These are phyloP conservation scores for Diaprepes abbreviatus DNA, from an alignment of 2,888 invertebrate genomes.

Conservation along the genomic window DNA sequence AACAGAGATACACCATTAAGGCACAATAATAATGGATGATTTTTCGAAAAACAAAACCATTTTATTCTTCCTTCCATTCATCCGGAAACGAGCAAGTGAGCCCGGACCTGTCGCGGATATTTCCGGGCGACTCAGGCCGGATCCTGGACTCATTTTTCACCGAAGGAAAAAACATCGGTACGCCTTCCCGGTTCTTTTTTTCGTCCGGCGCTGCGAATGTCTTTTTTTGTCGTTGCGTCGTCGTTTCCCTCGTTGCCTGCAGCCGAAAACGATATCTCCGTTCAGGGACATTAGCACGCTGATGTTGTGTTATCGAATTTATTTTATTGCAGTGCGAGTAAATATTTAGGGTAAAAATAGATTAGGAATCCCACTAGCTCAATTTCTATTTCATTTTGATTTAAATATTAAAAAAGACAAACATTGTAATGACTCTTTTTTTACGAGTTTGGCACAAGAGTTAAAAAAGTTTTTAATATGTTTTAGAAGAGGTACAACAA, in stretches of 20 bases:
- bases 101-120: slow-evolving; percentile 45
- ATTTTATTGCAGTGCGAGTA: slow-evolving; percentile 34
- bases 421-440: too few species aligned
- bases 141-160: slow-evolving; percentile 64
- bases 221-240: slow-evolving; percentile 56
- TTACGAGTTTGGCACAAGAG: too few species aligned
- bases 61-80: not conserved
- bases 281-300: slow-evolving; percentile 59
- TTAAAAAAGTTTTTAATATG: too few species aligned
- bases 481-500: too few species aligned
- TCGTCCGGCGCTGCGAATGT: slow-evolving; percentile 56
- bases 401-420: too few species aligned
- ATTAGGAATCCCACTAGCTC: not conserved
- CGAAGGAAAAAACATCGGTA: slow-evolving; percentile 62
- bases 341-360: slow-evolving; percentile 21
- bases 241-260: slow-evolving; percentile 46
- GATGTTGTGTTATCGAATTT: slow-evolving; percentile 48
- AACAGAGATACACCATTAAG: not conserved
- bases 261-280: slow-evolving; percentile 51
- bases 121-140: slow-evolving; percentile 59
- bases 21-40: not conserved
- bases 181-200: slow-evolving; percentile 64
- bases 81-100: slow-evolving; percentile 6
- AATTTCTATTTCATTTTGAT: too few species aligned
- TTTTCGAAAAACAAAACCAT: slow-evolving; percentile 12